These are phyloP conservation scores for Eupithecia inturbata DNA, from an alignment of 2,888 invertebrate genomes.

Conservation along the genomic window DNA sequence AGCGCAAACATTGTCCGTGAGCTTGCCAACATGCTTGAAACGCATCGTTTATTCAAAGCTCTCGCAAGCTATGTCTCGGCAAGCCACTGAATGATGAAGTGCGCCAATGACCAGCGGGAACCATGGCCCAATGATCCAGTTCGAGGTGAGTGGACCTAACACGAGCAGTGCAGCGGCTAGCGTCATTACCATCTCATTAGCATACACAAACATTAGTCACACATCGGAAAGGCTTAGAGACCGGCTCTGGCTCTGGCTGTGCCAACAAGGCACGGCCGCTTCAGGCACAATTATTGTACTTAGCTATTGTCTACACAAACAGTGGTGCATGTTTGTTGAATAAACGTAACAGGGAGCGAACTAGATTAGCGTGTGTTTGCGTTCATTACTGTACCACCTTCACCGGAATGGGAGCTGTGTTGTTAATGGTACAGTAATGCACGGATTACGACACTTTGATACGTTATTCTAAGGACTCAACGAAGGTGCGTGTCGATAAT, in stretches of 20 bases:
- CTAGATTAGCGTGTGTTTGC: constrained; percentile 78
- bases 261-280: constrained; percentile 73
- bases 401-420: constrained; percentile 3
- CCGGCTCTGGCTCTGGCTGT: constrained; percentile 70
- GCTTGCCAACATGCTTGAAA: constrained; percentile 44
- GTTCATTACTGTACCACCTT: constrained; percentile 51
- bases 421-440: constrained; percentile 1
- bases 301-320: constrained; percentile 79
- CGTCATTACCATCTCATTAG: constrained; percentile 80
- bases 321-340: constrained; percentile 65
- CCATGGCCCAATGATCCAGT: constrained; percentile 74
- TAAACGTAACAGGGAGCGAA: constrained; percentile 77
- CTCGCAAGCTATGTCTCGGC: constrained; percentile 60
- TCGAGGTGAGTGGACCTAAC: constrained; percentile 60
- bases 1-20: constrained; percentile 42
- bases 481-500: background rate
- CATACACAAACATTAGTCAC: constrained; percentile 81
- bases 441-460: constrained; percentile 39
- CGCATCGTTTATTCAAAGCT: constrained; percentile 73
- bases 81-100: constrained; percentile 60
- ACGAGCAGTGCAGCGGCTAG: constrained; percentile 46
- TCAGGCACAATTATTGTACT: constrained; percentile 81
- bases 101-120: constrained; percentile 63
- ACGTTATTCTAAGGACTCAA: background rate
- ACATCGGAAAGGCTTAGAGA: constrained; percentile 76